A percentile compares a stretch with the other conserved stretches of the same genome.
Evolutionary conservation across 2,113 vertebrate species (phyloP).

Genomic region (Halcyon malimbica): DNA sequence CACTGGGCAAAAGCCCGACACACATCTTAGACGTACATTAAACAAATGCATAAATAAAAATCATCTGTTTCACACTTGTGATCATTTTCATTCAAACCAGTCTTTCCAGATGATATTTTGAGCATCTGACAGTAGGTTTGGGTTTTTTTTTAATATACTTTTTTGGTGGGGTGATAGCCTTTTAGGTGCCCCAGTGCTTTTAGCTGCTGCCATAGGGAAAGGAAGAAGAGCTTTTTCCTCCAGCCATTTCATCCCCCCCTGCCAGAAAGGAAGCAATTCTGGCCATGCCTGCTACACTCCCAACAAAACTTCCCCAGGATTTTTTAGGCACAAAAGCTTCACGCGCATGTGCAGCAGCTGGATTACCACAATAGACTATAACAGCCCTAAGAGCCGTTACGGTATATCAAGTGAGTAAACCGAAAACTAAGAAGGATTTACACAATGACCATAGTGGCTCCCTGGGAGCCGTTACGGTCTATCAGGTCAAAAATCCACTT

Average conservation of each 20-base stretch:
- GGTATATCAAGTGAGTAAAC: constrained; percentile 66
- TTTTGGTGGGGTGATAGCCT: not conserved
- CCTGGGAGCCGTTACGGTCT: constrained; percentile 65
- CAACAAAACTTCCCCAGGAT: constrained; percentile 29
- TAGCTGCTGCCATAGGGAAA: not conserved
- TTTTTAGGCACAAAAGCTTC: constrained; percentile 61
- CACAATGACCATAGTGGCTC: constrained; percentile 61
- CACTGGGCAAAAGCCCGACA: constrained; percentile 63
- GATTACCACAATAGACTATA: constrained; percentile 63
- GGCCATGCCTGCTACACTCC: not conserved
- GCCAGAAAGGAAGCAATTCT: constrained; percentile 34
- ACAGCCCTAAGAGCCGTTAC: constrained; percentile 52
- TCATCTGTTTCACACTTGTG: not conserved
- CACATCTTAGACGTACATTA: constrained; percentile 36
- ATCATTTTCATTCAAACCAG: not conserved
- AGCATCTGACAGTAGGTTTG: not conserved
- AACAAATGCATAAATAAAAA: constrained; percentile 42
- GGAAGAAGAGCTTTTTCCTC: not conserved
- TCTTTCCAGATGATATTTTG: not conserved
- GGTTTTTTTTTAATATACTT: not conserved
- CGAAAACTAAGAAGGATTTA: constrained; percentile 68
- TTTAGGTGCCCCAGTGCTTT: not conserved
- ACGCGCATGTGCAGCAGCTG: constrained; percentile 69
- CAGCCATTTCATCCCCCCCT: not conserved
- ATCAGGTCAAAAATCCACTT: constrained; percentile 73